Evolutionary conservation across 2,113 vertebrate genomes (phyloP).

Genomic region (Hydrochoerus hydrochaeris): DNA sequence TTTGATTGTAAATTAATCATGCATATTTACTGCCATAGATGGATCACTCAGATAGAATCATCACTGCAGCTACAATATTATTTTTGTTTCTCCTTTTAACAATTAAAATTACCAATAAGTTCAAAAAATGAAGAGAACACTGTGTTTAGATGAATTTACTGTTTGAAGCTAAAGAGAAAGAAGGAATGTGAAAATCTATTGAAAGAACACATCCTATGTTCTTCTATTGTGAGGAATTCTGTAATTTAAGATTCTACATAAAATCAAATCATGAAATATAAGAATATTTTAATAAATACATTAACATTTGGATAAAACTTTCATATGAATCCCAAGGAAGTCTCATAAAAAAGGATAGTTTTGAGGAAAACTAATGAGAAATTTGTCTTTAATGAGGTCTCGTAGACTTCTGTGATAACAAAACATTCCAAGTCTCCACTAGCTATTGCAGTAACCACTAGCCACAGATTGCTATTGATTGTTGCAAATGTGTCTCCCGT

Average conservation of each 20-base stretch:
- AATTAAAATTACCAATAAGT: background rate
- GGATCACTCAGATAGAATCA: background rate
- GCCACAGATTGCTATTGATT: background rate
- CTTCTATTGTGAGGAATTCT: background rate
- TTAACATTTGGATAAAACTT: background rate
- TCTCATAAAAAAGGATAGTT: background rate
- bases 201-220: background rate
- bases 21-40: background rate
- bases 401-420: background rate
- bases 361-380: background rate
- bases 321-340: background rate
- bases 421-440: background rate
- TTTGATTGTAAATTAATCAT: background rate
- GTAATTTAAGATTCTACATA: background rate
- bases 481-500: background rate
- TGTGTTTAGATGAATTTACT: background rate
- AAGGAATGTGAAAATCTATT: background rate
- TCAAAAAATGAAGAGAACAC: slow-evolving; percentile 1
- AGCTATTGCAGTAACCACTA: background rate
- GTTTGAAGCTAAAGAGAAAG: background rate
- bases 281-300: slow-evolving; percentile 24
- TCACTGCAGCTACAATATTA: background rate
- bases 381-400: background rate
- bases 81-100: slow-evolving; percentile 3
- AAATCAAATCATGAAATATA: background rate